Evolutionary conservation across 2,113 vertebrate species (phyloP).

Genomic region (Hemiscyllium ocellatum): DNA sequence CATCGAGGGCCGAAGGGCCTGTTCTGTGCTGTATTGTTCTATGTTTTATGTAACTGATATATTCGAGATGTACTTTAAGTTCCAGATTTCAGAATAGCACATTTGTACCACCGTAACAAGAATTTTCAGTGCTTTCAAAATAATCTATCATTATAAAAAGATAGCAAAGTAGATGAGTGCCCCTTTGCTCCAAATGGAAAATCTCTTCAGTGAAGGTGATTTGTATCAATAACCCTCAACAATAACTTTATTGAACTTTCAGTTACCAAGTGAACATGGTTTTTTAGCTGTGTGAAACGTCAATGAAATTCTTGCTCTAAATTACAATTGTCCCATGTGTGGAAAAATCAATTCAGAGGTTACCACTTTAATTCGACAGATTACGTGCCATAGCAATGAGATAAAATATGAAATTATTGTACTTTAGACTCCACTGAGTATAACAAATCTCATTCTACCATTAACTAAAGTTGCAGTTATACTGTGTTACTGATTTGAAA

Average conservation of each 20-base stretch:
- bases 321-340: background rate
- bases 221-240: background rate
- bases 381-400: background rate
- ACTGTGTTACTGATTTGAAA: background rate
- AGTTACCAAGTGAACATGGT: background rate
- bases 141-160: background rate
- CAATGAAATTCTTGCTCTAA: conserved; percentile 24
- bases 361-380: conserved; percentile 10
- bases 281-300: background rate
- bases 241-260: background rate
- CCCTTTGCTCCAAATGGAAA: background rate
- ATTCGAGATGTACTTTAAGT: background rate
- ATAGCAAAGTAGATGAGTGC: background rate
- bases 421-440: background rate
- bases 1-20: no score
- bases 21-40: no score
- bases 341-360: background rate
- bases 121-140: background rate
- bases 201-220: background rate
- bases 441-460: background rate
- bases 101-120: background rate
- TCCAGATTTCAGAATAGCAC: background rate
- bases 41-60: background rate
- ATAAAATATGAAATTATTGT: background rate
- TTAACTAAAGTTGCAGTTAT: background rate